phyloP scores from a whole-genome alignment of 2,888 invertebrate genomes.

The Cenopis cana region DNA sequence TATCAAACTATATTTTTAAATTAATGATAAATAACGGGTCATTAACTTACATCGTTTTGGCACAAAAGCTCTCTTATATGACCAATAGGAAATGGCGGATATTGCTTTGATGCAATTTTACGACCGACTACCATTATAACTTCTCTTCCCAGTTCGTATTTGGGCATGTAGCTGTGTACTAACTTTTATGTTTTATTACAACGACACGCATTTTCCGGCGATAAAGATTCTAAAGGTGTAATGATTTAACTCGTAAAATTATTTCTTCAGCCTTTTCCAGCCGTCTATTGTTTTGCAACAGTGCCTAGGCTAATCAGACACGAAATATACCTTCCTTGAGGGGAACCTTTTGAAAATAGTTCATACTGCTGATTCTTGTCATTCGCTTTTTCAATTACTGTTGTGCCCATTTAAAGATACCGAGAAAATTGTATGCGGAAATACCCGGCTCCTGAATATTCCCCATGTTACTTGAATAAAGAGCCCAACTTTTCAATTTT shows the following conservation, averaged over 20 bases:
- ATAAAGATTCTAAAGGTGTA: neutral
- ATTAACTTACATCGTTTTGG: constrained; percentile 19
- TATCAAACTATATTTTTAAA: constrained; percentile 1
- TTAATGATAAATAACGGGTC: constrained; percentile 12
- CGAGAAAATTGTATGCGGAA: too few relatives aligned
- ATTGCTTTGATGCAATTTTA: constrained; percentile 46
- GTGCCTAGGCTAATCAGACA: too few relatives aligned
- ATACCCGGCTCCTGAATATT: too few relatives aligned
- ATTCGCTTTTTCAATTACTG: too few relatives aligned
- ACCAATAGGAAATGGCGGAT: constrained; percentile 27
- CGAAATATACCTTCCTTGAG: too few relatives aligned
- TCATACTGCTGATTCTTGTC: too few relatives aligned
- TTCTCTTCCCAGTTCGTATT: constrained; percentile 66
- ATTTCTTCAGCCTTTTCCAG: too few relatives aligned
- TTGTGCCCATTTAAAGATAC: too few relatives aligned
- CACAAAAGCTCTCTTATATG: constrained; percentile 10
- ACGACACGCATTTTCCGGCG: constrained; percentile 14
- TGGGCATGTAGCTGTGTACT: constrained; percentile 56
- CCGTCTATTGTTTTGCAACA: too few relatives aligned
- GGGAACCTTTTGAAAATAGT: too few relatives aligned
- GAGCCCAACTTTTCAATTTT: neutral
- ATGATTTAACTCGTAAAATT: neutral
- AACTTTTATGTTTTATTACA: constrained; percentile 5
- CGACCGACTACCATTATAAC: constrained; percentile 46
- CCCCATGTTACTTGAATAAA: too few relatives aligned